Evolutionary conservation across 2,113 vertebrate species (phyloP).

Genomic region (Xenopus borealis): DNA sequence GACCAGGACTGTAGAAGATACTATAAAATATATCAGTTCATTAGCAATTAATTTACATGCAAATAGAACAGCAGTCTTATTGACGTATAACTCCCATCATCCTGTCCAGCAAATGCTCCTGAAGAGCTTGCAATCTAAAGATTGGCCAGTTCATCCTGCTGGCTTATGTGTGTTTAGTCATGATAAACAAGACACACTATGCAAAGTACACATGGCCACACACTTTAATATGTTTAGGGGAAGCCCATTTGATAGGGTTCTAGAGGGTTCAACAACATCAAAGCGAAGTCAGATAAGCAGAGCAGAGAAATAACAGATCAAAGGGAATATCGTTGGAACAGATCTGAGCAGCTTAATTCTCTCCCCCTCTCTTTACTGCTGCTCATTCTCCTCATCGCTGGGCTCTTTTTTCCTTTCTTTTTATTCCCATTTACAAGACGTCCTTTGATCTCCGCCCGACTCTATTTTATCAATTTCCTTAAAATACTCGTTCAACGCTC

Average conservation of each 20-base stretch:
- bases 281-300: slow-evolving; percentile 67
- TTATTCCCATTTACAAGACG: slow-evolving; percentile 54
- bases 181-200: background rate
- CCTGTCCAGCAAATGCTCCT: too few species aligned
- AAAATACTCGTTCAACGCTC: background rate
- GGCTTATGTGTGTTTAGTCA: too few species aligned
- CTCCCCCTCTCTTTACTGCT: slow-evolving; percentile 58
- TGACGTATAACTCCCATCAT: too few species aligned
- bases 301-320: slow-evolving; percentile 68
- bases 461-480: slow-evolving; percentile 50
- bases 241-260: slow-evolving; percentile 65
- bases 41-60: too few species aligned
- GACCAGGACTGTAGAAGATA: too few species aligned
- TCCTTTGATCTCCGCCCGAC: slow-evolving; percentile 73
- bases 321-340: slow-evolving; percentile 71
- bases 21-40: too few species aligned
- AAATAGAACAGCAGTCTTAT: too few species aligned
- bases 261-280: slow-evolving; percentile 64
- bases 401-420: slow-evolving; percentile 40
- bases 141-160: too few species aligned
- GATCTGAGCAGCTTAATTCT: slow-evolving; percentile 67
- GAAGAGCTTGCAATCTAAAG: too few species aligned
- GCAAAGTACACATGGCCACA: slow-evolving; percentile 21
- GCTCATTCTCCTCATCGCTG: slow-evolving; percentile 48
- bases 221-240: slow-evolving; percentile 63